Conservation (phyloP, 2,888 invertebrate genomes). For the Limnephilus rhombicus region DNA sequence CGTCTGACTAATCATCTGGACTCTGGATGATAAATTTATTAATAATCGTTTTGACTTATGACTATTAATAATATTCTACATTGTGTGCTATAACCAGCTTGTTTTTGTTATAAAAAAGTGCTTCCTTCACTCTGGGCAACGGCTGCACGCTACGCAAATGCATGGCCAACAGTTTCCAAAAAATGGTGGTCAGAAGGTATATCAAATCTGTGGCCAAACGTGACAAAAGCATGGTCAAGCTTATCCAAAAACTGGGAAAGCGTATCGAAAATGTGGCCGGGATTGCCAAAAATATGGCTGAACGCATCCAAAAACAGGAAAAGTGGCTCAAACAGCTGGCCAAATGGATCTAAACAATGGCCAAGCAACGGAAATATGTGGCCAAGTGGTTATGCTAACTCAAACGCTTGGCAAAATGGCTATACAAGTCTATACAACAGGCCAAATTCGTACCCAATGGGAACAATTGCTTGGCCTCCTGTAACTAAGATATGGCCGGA, state of each 20-base stretch:
- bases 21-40: too few relatives aligned
- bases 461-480: conserved; percentile 27
- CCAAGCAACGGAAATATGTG: not conserved
- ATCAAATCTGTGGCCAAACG: conserved; percentile 17
- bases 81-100: not conserved
- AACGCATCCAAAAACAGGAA: not conserved
- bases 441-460: conserved; percentile 28
- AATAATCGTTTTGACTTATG: not conserved
- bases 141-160: conserved; percentile 49
- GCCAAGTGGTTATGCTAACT: not conserved
- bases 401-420: conserved; percentile 19
- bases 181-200: not conserved
- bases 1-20: too few relatives aligned
- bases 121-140: conserved; percentile 50
- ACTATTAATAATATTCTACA: not conserved
- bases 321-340: not conserved
- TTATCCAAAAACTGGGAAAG: not conserved
- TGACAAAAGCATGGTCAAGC: conserved; percentile 8
- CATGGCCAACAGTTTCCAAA: conserved; percentile 24
- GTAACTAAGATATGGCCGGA: conserved; percentile 49
- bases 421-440: not conserved
- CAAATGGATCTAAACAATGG: not conserved
- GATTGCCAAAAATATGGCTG: conserved; percentile 27
- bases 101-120: conserved; percentile 42
- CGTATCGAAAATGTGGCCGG: not conserved